Evolutionary conservation across 2,888 invertebrate species (phyloP), one percentile per base, ranked within the genome.

Genomic region (Patella caerulea): DNA sequence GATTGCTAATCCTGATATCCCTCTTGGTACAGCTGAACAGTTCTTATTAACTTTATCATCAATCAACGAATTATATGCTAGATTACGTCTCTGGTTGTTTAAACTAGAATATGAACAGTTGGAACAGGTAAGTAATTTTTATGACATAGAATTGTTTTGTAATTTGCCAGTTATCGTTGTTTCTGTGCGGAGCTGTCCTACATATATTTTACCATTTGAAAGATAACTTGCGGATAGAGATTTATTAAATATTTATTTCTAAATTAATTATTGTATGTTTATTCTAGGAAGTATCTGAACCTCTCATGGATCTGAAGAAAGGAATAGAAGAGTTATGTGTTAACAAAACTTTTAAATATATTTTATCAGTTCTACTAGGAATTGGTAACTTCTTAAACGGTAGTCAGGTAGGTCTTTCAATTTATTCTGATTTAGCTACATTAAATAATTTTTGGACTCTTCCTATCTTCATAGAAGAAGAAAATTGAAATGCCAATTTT

Each of bases 381-480:
- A 96, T 99, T 86, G 99, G 99, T 85, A 98, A 97, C 93, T 98
- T 98, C 92, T 94, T 99, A 80, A 99, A 99, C 91, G 98, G 98
- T 76, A 95, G 95, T 71, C 93, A 93, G 87, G 94, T 94, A 84
- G 86, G 83, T 73, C 24, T 74, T 11, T 29, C 52, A 11, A 65
- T 45, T 45, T 45, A 45, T 45, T 45, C 1, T 45, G 45, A 45
- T 45, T 45, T 45, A 9, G 7, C 45, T 45, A 45, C 7, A 45
- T 45, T 45, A 45, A 45, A 45, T 45, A 45, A 45, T 45, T 45
- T 45, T 45, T 45, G 45, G 7, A 45, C 45, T 45, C 5, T 45
- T 45, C 7, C 45, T 5, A 45, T 45, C 45, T 45, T 45, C 45
- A 0, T 34, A 34, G 34, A 34, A 34, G 34, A 34, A 34, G 3